Evolutionary conservation across 2,888 invertebrate species (phyloP), one percentile per base, ranked within the genome.

Genomic region (Polymixis lichenea): DNA sequence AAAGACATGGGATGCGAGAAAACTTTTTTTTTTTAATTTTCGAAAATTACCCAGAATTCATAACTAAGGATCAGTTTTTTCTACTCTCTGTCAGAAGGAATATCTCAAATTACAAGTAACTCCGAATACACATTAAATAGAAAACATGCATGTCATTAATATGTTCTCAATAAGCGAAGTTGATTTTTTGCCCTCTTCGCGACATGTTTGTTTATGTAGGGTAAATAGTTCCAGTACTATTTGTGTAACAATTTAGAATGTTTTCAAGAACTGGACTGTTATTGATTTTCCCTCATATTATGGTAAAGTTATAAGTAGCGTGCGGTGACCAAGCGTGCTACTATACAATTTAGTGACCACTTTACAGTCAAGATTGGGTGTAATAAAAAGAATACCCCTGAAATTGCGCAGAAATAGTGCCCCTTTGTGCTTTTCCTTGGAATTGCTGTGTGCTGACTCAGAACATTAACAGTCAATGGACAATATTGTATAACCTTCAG

Each of bases 301-400:
- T 43, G 60, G 53, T 62, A 53, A 62, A 78, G 81, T 75, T 83
- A 84, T 89, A 46, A 1, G 11, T 46, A 87, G 90, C 88, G 85
- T 84, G 77, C 53, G 77, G 80, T 83, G 84, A 67, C 83, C 87
- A 85, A 89, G 89, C 92, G 91, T 92, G 92, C 76, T 77, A 71
- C 72, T 66, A 49, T 72, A 78, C 83, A 84, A 88, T 92, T 90
- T 89, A 84, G 80, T 87, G 83, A 79, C 73, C 65, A 78, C 84
- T 85, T 83, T 79, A 66, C 49, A 84, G 62, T 74, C 75, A 79
- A 80, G 78, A 87, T 86, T 78, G 67, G 83, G 69, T 67, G 76
- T 69, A 86, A 75, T 80, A 86, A 83, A 77, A 86, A 82, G 70
- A 77, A 86, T 80, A 87, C 78, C 62, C 74, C 73, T 85, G 76